Base-by-base conservation (phyloP, 2,797 vertebrate species). In the Dallia pectoralis region DNA sequence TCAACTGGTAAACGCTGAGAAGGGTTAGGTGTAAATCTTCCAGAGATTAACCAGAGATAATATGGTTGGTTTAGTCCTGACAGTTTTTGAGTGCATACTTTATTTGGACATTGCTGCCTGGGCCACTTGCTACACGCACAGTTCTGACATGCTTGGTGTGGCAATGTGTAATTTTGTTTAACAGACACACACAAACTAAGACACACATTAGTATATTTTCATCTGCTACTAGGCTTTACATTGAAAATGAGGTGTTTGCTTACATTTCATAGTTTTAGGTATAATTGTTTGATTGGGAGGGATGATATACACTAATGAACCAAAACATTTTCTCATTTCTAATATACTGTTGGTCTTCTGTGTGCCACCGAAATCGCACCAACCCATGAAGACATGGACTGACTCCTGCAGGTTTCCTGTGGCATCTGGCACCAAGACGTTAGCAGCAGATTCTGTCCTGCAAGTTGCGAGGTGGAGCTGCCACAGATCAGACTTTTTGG, bases 11-110 rank as follows among this genome's bases (percentile, higher is more conserved):
- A 70, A 70, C n/a, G 61, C 67, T 67, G 74, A 77, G 25, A 48
- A 84, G 65, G n/a, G n/a, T n/a, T 56, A 47, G 44, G n/a, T 77
- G 77, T 73, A 84, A 80, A 81, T 85, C 70, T 83, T 19, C 32
- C 12, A 53, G 67, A 66, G 36, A 61, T 49, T 61, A 40, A 44
- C 40, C 40, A 44, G 12, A 44, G 3, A 12, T 44, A 79, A 71
- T 47, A 72, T 14, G 59, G 29, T 56, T 66, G 71, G 63, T 40
- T 36, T 49, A 36, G 67, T 51, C 61, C 59, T 78, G 81, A 86
- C 82, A 82, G 75, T 73, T 75, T 44, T 69, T 15, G 66, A 85
- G 78, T 74, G 79, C 83, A 74, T 77, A 65, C 63, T 63, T 77
- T 74, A 77, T 79, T 79, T 71, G 71, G 70, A 79, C 73, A 80